Evolutionary conservation across 2,888 invertebrate genomes (phyloP), one percentile per base, ranked within the genome.

Genomic region (Dryococelus australis): DNA sequence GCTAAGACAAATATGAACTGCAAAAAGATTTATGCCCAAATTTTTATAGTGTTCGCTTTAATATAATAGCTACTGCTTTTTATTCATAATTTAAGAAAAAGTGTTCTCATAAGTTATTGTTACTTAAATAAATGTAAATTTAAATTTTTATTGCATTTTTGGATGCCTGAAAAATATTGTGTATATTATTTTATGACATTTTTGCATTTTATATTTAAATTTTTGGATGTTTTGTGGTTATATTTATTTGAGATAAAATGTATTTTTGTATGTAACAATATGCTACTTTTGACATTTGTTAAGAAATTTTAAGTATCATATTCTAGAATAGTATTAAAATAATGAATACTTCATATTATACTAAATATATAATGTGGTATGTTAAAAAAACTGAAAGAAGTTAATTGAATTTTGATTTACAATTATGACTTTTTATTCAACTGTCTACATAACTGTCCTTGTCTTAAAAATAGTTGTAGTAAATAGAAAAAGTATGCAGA

Each of bases 221-320:
- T 24, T 24, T 65, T 16, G 65, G n/a, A 47, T 13, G 16, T 47
- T 47, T 47, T 13, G 47, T 47, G 24, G 16, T n/a, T 65, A n/a
- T 65, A 65, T 65, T 65, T 65, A 65, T 65, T 65, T 65, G 65
- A 65, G n/a, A 65, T 51, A n/a, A 65, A n/a, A n/a, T 65, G 65
- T 65, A 65, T 65, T 65, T 65, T 65, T 65, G 2, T 65, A n/a
- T 65, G 1, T 65, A n/a, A 65, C 24, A 10, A 65, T n/a, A 65
- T 24, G 8, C 8, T 10, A n/a, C 65, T 65, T 65, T 24, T 65
- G 65, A 65, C 24, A 65, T 65, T 20, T 24, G n/a, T 65, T 65
- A 65, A 65, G 65, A 5, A 65, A 65, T 65, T 24, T 16, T 65
- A 65, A 20, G 8, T n/a, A 65, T 47, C 47, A 6, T 47, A 47